phyloP scores from a whole-genome alignment of 2,888 invertebrate species.

The Megalurothrips usitatus region DNA sequence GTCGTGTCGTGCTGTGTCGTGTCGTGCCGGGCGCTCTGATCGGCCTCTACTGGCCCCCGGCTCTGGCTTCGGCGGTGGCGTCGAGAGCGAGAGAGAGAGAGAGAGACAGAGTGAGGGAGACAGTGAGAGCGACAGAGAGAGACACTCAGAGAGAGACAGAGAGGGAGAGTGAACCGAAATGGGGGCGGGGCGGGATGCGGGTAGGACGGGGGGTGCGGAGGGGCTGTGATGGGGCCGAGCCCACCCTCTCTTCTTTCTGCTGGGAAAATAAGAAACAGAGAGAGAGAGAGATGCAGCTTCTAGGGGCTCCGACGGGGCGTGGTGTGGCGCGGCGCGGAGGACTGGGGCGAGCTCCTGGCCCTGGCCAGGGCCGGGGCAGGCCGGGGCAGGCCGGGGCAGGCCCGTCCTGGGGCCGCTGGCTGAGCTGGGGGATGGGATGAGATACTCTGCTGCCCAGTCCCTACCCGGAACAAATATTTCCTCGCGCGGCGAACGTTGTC shows the following conservation, averaged over 20 bases:
- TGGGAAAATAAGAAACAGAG: slow-evolving; percentile 32
- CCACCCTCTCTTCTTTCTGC: not conserved
- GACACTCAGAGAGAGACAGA: slow-evolving; percentile 28
- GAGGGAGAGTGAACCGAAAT: not conserved
- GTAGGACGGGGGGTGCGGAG: not conserved
- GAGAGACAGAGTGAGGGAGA: slow-evolving; percentile 35
- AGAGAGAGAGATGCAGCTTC: slow-evolving; percentile 33
- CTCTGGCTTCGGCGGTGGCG: not conserved
- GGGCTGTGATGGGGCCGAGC: not conserved
- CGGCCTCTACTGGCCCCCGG: not conserved
- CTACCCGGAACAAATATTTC: too few species aligned
- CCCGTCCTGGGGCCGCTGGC: too few species aligned
- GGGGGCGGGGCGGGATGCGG: not conserved
- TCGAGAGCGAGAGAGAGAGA: not conserved
- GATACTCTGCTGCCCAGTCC: too few species aligned
- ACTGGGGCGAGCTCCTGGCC: not conserved
- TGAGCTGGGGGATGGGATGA: too few species aligned
- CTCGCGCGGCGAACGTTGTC: too few species aligned
- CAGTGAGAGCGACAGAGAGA: not conserved
- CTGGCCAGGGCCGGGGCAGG: too few species aligned
- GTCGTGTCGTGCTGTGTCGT: not conserved
- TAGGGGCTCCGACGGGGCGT: slow-evolving; percentile 27
- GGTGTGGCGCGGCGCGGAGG: slow-evolving; percentile 28
- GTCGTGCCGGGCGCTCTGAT: not conserved
- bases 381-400: too few species aligned